A percentile compares a stretch with the other conserved stretches of the same genome.
These are phyloP conservation scores for Cecidostiba fungosa DNA, from an alignment of 2,888 invertebrate genomes.

Conservation along the genomic window DNA sequence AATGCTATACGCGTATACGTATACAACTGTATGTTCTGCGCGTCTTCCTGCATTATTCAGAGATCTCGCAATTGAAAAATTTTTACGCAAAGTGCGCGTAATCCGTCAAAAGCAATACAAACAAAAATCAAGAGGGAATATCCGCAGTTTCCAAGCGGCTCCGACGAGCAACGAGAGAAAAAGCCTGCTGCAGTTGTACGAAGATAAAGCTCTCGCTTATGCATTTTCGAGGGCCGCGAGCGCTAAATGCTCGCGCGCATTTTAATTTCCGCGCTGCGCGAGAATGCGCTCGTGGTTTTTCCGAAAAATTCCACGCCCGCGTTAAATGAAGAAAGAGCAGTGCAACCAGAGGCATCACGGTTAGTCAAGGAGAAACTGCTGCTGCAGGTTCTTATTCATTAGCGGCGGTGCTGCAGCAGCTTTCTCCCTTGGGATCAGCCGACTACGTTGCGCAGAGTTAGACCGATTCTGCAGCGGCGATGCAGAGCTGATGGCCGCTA, in stretches of 20 bases:
- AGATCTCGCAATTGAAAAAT: no score
- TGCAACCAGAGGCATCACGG: not conserved
- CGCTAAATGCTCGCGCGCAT: not conserved
- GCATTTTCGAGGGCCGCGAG: not conserved
- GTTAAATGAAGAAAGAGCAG: not conserved
- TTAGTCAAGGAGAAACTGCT: not conserved
- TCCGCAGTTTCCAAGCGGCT: no score
- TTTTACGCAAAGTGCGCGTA: not conserved
- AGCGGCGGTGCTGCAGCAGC: no score
- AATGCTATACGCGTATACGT: no score
- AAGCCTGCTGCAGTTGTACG: not conserved
- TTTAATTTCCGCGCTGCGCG: not conserved
- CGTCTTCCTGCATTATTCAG: conserved; percentile 1
- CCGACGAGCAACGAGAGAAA: no score
- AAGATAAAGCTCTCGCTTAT: not conserved
- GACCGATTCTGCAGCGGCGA: no score
- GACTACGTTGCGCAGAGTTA: not conserved
- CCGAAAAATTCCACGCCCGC: not conserved
- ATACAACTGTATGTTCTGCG: no score
- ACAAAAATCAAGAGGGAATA: not conserved
- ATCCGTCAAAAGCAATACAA: conserved; percentile 10
- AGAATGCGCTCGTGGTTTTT: not conserved
- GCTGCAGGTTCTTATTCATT: not conserved
- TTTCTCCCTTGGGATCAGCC: not conserved
- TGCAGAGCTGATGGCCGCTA: no score